Evolutionary conservation across 2,113 vertebrate genomes (phyloP).

Genomic region (Lophius piscatorius): DNA sequence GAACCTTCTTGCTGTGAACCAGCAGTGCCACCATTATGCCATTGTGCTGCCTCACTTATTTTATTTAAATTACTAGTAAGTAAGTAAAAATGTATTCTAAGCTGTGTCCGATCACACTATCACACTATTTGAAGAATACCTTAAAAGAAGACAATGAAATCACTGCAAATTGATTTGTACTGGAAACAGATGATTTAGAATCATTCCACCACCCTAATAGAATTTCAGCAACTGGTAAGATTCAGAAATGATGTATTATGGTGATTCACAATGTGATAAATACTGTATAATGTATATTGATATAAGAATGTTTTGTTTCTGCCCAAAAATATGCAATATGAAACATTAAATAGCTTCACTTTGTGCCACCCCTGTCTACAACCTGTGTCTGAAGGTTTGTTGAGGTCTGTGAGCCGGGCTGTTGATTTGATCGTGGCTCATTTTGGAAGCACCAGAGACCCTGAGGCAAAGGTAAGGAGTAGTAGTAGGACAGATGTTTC

Average conservation of each 20-base stretch:
- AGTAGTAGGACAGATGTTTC: conserved; percentile 4
- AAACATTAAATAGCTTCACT: too few species aligned
- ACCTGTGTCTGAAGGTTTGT: conserved; percentile 79
- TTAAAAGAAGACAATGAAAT: neutral
- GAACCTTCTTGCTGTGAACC: too few species aligned
- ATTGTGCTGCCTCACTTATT: too few species aligned
- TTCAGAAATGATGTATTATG: neutral
- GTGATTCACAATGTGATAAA: neutral
- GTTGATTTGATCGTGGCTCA: conserved; percentile 94
- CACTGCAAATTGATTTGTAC: neutral
- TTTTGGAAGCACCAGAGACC: conserved; percentile 92
- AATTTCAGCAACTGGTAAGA: neutral
- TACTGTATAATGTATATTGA: neutral
- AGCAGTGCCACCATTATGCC: too few species aligned
- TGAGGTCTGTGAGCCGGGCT: conserved; percentile 90
- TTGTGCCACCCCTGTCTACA: neutral
- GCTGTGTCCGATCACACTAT: too few species aligned
- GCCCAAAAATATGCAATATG: neutral
- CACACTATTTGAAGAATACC: too few species aligned
- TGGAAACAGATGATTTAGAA: neutral
- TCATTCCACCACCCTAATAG: neutral
- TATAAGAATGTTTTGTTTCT: neutral
- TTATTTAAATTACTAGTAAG: too few species aligned
- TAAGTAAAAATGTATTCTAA: too few species aligned
- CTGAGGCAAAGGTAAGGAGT: conserved; percentile 88